A percentile compares a stretch with the other conserved stretches of the same genome.
Conservation (phyloP, 2,888 invertebrate species). For the Sarcophaga variegata region DNA sequence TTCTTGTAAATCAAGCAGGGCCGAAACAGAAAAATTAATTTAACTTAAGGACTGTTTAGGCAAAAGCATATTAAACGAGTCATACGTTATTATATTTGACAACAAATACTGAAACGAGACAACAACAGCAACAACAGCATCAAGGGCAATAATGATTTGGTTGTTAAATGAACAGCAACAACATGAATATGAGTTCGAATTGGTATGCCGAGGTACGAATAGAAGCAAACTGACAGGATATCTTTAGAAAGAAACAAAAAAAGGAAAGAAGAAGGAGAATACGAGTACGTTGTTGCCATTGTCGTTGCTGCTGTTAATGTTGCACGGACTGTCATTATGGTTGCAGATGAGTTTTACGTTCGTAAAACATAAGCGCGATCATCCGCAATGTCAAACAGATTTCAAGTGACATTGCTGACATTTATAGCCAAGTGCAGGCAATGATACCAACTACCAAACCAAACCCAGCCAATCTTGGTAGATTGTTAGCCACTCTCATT, state of each 20-base stretch:
- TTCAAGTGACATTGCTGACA: slow-evolving; percentile 69
- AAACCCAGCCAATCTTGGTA: background rate
- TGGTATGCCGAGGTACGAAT: slow-evolving; percentile 9
- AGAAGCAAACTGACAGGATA: slow-evolving; percentile 19
- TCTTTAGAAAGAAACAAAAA: background rate
- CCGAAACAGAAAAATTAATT: slow-evolving; percentile 63
- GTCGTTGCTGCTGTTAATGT: slow-evolving; percentile 15
- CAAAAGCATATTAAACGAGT: slow-evolving; percentile 63
- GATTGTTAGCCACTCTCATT: background rate
- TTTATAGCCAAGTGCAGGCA: slow-evolving; percentile 68
- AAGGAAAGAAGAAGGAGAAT: background rate
- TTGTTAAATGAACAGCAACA: slow-evolving; percentile 33
- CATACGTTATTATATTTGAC: slow-evolving; percentile 72
- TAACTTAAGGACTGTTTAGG: slow-evolving; percentile 64
- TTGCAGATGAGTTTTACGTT: slow-evolving; percentile 60
- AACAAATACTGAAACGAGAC: slow-evolving; percentile 48
- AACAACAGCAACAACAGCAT: slow-evolving; percentile 29
- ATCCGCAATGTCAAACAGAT: slow-evolving; percentile 71
- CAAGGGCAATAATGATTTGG: slow-evolving; percentile 31
- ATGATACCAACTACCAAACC: slow-evolving; percentile 27
- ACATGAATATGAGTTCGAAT: slow-evolving; percentile 63
- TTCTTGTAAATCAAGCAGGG: slow-evolving; percentile 28
- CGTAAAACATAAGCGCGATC: slow-evolving; percentile 70
- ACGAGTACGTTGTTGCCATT: background rate
- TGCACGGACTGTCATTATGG: slow-evolving; percentile 30